phyloP scores from a whole-genome alignment of 2,797 vertebrate species.

The Paguma larvata region DNA sequence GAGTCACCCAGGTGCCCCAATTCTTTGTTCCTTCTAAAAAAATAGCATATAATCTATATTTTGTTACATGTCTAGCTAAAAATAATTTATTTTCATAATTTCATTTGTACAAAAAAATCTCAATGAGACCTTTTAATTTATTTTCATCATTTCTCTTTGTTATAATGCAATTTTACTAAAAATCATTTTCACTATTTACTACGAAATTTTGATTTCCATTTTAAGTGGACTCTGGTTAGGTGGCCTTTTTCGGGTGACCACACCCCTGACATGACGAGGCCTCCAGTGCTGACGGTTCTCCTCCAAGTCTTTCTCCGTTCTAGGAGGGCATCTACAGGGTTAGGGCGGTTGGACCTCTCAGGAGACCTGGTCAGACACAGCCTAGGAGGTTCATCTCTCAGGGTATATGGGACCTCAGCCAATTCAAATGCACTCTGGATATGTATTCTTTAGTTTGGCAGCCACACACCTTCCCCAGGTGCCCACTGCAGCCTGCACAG shows the following conservation, averaged over 20 bases:
- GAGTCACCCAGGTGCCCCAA: not conserved
- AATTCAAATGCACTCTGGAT: not conserved
- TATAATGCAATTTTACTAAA: not conserved
- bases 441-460: not conserved
- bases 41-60: constrained; percentile 18
- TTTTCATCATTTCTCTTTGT: constrained; percentile 14
- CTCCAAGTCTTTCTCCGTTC: not conserved
- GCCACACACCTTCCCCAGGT: not conserved
- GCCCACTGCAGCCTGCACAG: not conserved
- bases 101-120: constrained; percentile 11
- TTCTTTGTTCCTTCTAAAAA: constrained; percentile 52
- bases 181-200: not conserved
- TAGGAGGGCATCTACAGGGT: not conserved
- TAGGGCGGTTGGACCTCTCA: not conserved
- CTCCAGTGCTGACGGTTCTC: not conserved
- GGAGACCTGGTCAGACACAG: not conserved
- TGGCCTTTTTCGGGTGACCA: not conserved
- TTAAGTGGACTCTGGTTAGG: constrained; percentile 9
- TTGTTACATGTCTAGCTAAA: not conserved
- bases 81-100: constrained; percentile 9
- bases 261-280: not conserved
- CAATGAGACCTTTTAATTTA: not conserved
- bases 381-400: not conserved
- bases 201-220: constrained; percentile 16
- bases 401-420: not conserved